A percentile compares a stretch with the other conserved stretches of the same genome.
phyloP scores from a whole-genome alignment of 1,140 invertebrate species.

The Habropoda laboriosa region DNA sequence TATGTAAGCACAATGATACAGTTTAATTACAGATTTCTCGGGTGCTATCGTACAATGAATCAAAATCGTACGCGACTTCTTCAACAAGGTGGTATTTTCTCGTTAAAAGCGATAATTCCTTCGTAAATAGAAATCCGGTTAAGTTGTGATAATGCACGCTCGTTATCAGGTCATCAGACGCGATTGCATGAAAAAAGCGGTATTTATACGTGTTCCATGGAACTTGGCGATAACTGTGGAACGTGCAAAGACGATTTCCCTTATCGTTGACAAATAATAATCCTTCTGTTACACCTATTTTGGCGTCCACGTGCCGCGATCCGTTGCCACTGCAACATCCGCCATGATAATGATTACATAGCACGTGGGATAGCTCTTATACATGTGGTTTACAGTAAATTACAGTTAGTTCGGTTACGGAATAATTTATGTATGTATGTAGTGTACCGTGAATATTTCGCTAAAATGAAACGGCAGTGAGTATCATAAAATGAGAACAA shows the following conservation, averaged over 20 bases:
- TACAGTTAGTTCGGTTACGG: no score
- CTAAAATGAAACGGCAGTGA: no score
- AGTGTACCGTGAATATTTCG: no score
- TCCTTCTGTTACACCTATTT: background rate
- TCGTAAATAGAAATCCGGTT: background rate
- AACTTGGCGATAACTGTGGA: background rate
- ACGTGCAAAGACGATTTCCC: background rate
- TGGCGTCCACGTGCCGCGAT: no score
- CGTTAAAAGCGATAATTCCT: constrained; percentile 4
- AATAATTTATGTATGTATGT: no score
- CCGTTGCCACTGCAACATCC: background rate
- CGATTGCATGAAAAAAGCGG: background rate
- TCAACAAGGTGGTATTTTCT: background rate
- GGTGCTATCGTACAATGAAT: constrained; percentile 11
- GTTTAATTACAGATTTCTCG: background rate
- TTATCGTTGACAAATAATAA: constrained; percentile 5
- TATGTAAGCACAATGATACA: no score
- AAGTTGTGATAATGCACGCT: background rate
- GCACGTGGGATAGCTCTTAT: no score
- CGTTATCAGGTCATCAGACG: constrained; percentile 21
- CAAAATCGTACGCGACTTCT: background rate
- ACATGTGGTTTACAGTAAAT: no score
- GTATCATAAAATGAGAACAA: no score
- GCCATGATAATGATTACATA: background rate
- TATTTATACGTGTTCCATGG: background rate